phyloP scores from a whole-genome alignment of 2,888 invertebrate genomes.

The Drosophila vallismaia region DNA sequence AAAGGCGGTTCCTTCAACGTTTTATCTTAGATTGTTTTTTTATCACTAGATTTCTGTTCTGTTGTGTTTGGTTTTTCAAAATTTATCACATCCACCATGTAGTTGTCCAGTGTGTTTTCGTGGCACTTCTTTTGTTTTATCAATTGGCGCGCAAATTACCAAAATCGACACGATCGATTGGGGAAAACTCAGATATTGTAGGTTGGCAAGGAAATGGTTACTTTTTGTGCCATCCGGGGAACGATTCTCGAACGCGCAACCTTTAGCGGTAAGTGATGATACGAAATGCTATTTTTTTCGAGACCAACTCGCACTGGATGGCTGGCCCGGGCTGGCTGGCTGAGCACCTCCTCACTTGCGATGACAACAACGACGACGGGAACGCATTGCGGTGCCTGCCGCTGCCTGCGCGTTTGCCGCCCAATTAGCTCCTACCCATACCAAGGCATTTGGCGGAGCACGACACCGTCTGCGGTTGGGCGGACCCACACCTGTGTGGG shows the following conservation, averaged over 20 bases:
- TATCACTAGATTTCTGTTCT: constrained; percentile 48
- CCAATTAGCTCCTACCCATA: constrained; percentile 68
- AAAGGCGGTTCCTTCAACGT: constrained; percentile 36
- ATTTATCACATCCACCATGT: constrained; percentile 62
- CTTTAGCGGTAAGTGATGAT: constrained; percentile 49
- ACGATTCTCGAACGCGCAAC: constrained; percentile 60
- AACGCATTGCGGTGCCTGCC: constrained; percentile 73
- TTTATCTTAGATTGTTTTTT: constrained; percentile 62
- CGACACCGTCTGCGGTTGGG: constrained; percentile 55
- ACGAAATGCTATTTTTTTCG: constrained; percentile 70
- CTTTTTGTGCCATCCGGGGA: constrained; percentile 55
- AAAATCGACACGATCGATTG: not conserved
- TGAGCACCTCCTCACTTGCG: constrained; percentile 42
- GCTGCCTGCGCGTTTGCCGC: constrained; percentile 66
- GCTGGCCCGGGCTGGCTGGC: constrained; percentile 38
- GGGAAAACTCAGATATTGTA: not conserved
- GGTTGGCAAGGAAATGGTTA: not conserved
- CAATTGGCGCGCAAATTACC: constrained; percentile 27
- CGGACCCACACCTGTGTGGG: constrained; percentile 45
- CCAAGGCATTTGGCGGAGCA: constrained; percentile 41
- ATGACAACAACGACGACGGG: constrained; percentile 58
- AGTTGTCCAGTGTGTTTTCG: constrained; percentile 22
- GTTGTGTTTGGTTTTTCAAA: constrained; percentile 43
- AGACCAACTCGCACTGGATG: constrained; percentile 62
- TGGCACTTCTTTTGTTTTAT: constrained; percentile 10